Percentiles rank a stretch among this genome's conserved stretches.
Evolutionary conservation across 2,797 vertebrate species (phyloP).

Genomic region (Poeciliopsis infans): DNA sequence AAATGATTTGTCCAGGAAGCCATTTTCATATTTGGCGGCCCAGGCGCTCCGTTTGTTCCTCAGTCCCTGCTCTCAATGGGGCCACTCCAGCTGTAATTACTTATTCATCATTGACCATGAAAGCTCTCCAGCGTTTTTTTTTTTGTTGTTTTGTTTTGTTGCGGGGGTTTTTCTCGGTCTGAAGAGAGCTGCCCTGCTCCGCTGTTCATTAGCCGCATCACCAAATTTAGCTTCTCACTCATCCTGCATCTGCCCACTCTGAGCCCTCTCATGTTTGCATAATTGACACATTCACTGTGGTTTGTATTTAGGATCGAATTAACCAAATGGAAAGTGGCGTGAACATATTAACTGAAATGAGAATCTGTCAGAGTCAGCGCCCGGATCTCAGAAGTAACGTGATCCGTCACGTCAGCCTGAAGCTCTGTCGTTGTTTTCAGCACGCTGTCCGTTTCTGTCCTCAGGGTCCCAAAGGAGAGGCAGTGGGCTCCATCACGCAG

Average conservation of each 20-base stretch:
- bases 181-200: constrained; percentile 22
- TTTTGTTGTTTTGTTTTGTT: too few relatives aligned
- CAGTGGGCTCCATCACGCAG: constrained; percentile 97
- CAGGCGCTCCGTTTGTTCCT: constrained; percentile 28
- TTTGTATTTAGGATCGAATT: background rate
- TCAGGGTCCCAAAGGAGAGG: constrained; percentile 97
- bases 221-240: constrained; percentile 48
- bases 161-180: background rate
- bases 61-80: constrained; percentile 8
- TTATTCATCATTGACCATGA: constrained; percentile 40
- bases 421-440: background rate
- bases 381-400: background rate
- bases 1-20: constrained; percentile 18
- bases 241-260: constrained; percentile 12
- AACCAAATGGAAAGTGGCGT: background rate
- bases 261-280: constrained; percentile 20
- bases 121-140: constrained; percentile 28
- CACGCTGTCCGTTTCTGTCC: constrained; percentile 5
- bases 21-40: constrained; percentile 36
- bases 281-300: constrained; percentile 7
- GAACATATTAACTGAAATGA: background rate
- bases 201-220: constrained; percentile 18
- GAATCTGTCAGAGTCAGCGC: background rate
- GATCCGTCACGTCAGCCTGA: background rate
- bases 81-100: constrained; percentile 35